Evolutionary conservation across 2,888 invertebrate species (phyloP).

Genomic region (Blastobasis lacticolella): DNA sequence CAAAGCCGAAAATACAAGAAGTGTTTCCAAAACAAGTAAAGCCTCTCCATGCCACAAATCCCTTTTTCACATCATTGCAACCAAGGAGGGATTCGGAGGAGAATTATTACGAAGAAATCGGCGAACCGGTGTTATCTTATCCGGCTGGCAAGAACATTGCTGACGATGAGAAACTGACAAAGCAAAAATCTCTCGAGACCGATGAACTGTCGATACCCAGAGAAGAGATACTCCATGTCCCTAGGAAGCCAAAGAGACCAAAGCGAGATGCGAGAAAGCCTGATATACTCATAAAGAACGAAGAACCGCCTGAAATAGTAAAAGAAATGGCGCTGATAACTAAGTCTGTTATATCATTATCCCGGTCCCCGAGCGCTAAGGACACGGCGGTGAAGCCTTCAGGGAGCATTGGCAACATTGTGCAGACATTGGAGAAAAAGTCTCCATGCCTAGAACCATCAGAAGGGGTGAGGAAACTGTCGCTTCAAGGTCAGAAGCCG

Average conservation of each 20-base stretch:
- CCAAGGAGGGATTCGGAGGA: constrained; percentile 39
- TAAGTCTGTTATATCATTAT: constrained; percentile 52
- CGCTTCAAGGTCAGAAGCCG: constrained; percentile 42
- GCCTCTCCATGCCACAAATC: constrained; percentile 16
- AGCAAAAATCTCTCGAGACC: constrained; percentile 24
- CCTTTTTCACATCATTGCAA: constrained; percentile 20
- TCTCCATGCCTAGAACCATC: constrained; percentile 18
- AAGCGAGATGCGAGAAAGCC: constrained; percentile 30
- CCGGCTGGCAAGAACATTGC: constrained; percentile 44
- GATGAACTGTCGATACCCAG: constrained; percentile 46
- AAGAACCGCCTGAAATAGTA: constrained; percentile 13
- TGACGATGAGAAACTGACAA: constrained; percentile 58
- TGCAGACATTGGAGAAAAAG: constrained; percentile 39
- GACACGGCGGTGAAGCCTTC: constrained; percentile 29
- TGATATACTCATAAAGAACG: constrained; percentile 3
- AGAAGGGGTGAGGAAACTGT: constrained; percentile 38
- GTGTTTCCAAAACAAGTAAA: constrained; percentile 18
- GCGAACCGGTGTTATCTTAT: constrained; percentile 27
- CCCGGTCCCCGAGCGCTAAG: constrained; percentile 55
- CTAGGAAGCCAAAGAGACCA: constrained; percentile 53
- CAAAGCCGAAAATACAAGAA: constrained; percentile 19
- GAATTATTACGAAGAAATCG: constrained; percentile 65
- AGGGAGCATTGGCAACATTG: constrained; percentile 32
- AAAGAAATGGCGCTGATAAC: constrained; percentile 45
- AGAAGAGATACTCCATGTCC: constrained; percentile 57